Evolutionary conservation across 1,140 invertebrate species (phyloP), one percentile per base, ranked within the genome.

Genomic region (Nilaparvata lugens): DNA sequence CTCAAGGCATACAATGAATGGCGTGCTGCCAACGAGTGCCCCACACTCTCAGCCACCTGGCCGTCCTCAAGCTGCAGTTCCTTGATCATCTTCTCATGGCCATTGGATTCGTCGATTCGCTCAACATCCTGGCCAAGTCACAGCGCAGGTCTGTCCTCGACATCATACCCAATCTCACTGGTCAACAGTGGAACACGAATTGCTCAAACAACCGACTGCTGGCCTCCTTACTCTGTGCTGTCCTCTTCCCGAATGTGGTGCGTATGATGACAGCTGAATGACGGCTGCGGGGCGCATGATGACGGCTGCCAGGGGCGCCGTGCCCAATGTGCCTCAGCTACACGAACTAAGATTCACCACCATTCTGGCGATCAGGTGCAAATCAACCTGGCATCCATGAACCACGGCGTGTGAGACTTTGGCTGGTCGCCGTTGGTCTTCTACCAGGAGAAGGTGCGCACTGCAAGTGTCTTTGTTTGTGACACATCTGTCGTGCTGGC

Each of bases 181-280:
- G 87, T 58, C 62, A 69, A 14, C 81, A 86, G 81, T 77, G 89
- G 14, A 93, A 93, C 69, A 71, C 72, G 1, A 88, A 93, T 68
- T 83, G 84, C 45, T 86, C 85, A 5, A 92, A 92, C 72, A 78
- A 82, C 45, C 82, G 82, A 62, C 70, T 93, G 24, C 68, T 93
- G 11, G 79, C 85, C 19, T 88, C 89, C 1, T 79, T 93, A 40
- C 73, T 93, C 3, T 92, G 88, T 73, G 89, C 88, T 13, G 89
- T 90, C 2, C 72, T 94, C 1, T 94, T 93, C 76, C 91, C 91
- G 1, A 93, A 93, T 70, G 82, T 93, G 23, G 89, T 89, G 0
- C 91, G 89, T 76, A 82, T 90, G 1, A 73, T 87, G 57, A 87
- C 83, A 1, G 86, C 87, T 6, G 85, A 84, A n/a, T n/a, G n/a